Evolutionary conservation across 2,113 vertebrate genomes (phyloP).

Genomic region (Muntiacus muntjak): DNA sequence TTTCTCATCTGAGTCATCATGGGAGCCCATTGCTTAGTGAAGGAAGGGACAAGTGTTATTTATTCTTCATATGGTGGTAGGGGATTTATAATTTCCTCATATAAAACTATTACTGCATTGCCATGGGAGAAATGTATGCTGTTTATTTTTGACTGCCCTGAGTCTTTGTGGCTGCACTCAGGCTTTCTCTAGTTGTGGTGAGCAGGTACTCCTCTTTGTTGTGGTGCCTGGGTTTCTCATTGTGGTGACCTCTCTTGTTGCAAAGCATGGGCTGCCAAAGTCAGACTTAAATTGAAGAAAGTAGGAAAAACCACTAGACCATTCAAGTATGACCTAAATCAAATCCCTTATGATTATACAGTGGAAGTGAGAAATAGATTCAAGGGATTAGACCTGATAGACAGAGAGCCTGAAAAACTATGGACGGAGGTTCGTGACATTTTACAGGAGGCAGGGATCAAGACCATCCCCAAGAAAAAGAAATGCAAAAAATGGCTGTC

Average conservation of each 20-base stretch:
- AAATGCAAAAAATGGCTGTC: neutral
- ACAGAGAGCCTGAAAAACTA: neutral
- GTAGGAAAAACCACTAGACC: neutral
- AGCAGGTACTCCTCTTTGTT: neutral
- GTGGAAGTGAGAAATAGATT: neutral
- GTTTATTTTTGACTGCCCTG: neutral
- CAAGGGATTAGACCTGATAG: neutral
- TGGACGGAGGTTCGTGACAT: accelerated
- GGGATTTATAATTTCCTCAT: neutral
- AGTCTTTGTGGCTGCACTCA: neutral
- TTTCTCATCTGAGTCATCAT: neutral
- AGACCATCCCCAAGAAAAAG: neutral
- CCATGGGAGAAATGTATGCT: neutral
- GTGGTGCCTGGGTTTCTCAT: neutral
- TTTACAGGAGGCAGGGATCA: neutral
- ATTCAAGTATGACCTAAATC: neutral
- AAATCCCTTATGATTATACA: neutral
- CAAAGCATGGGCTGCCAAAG: neutral
- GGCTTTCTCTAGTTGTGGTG: neutral
- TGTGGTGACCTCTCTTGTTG: neutral
- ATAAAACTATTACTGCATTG: neutral
- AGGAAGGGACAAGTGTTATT: neutral
- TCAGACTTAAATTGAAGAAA: neutral
- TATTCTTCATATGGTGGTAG: neutral
- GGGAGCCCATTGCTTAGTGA: neutral